A percentile compares a stretch with the other conserved stretches of the same genome.
phyloP scores from a whole-genome alignment of 1,140 invertebrate genomes.

The Luehdorfia chinensis region DNA sequence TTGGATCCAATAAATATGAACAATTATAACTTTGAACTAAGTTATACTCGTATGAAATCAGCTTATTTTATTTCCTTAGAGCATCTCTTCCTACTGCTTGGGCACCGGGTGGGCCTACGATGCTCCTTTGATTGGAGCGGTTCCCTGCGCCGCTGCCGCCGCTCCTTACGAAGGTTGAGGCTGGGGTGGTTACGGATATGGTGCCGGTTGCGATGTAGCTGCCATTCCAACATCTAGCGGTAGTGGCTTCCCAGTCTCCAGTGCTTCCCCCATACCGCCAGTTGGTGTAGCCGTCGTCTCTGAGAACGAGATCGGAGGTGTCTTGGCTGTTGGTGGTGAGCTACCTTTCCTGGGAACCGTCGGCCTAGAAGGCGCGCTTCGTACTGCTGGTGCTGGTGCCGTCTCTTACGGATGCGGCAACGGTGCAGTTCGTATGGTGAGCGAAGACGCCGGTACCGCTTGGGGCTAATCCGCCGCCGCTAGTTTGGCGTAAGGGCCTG shows the following conservation, averaged over 20 bases:
- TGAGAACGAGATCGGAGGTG: slow-evolving; percentile 37
- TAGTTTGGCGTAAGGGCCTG: not conserved
- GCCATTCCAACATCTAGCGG: slow-evolving; percentile 25
- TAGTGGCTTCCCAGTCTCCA: slow-evolving; percentile 29
- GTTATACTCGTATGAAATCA: not conserved
- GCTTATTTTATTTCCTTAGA: slow-evolving; percentile 14
- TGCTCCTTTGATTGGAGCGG: not conserved
- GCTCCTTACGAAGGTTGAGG: slow-evolving; percentile 21
- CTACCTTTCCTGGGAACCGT: slow-evolving; percentile 25
- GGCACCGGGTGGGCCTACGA: slow-evolving; percentile 9
- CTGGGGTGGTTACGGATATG: too few species aligned
- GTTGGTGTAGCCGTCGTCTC: slow-evolving; percentile 34
- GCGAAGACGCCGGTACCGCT: slow-evolving; percentile 20
- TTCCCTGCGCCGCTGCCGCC: slow-evolving; percentile 8
- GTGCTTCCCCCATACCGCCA: slow-evolving; percentile 32
- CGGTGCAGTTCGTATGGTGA: slow-evolving; percentile 31
- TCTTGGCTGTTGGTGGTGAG: slow-evolving; percentile 28
- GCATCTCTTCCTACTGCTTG: slow-evolving; percentile 19
- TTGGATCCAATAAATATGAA: too few species aligned
- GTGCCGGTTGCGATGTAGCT: slow-evolving; percentile 25
- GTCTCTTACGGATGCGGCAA: slow-evolving; percentile 37
- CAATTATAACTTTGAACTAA: not conserved
- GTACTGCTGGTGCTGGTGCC: slow-evolving; percentile 33
- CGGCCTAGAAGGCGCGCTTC: slow-evolving; percentile 31
- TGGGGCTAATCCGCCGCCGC: slow-evolving; percentile 1